Evolutionary conservation across 2,888 invertebrate species (phyloP).

Genomic region (Notodonta dromedarius): DNA sequence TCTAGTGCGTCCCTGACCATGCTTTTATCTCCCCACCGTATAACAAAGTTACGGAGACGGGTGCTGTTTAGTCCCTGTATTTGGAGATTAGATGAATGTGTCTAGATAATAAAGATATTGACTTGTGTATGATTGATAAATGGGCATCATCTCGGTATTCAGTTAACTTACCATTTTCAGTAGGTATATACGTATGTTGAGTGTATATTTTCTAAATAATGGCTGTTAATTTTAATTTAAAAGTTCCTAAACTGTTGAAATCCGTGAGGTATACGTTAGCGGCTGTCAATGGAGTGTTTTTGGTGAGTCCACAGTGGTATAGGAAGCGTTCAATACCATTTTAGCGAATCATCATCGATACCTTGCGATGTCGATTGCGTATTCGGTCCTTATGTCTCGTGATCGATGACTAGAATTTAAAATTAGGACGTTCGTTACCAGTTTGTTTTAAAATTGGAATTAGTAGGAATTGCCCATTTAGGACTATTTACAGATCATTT

Average conservation of each 20-base stretch:
- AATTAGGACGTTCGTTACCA: not conserved
- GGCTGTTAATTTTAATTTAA: constrained; percentile 69
- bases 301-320: constrained; percentile 80
- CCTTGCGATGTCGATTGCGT: not conserved
- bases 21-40: not conserved
- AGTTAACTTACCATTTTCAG: constrained; percentile 49
- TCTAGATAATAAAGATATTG: constrained; percentile 74
- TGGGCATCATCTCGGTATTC: constrained; percentile 55
- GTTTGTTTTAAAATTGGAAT: too few relatives aligned
- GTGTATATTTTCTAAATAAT: constrained; percentile 30
- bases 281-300: constrained; percentile 88
- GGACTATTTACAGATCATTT: too few relatives aligned
- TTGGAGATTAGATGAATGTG: constrained; percentile 65
- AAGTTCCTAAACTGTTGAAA: constrained; percentile 74
- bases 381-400: constrained; percentile 20
- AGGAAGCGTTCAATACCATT: constrained; percentile 14
- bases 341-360: constrained; percentile 12
- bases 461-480: too few relatives aligned
- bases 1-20: not conserved
- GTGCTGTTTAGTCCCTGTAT: constrained; percentile 23
- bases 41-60: not conserved
- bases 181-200: constrained; percentile 27
- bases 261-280: constrained; percentile 89
- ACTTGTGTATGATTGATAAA: constrained; percentile 63
- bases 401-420: constrained; percentile 12